A percentile compares a stretch with the other conserved stretches of the same genome.
Conservation (phyloP, 2,113 vertebrate species). For the Myiagra hebetior region DNA sequence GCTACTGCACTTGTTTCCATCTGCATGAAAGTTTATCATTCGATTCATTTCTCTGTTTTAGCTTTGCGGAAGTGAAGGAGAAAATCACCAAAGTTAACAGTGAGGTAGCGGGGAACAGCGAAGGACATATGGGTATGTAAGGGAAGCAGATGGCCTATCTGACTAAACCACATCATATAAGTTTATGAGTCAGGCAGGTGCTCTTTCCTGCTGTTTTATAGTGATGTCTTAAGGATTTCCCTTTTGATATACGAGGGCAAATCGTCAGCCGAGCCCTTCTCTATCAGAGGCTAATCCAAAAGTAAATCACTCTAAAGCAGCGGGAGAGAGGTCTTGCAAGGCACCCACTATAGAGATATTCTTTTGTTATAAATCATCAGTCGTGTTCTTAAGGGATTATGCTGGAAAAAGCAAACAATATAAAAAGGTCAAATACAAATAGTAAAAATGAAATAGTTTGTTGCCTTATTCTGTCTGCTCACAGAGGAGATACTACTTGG, state of each 20-base stretch:
- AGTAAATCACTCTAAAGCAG: conserved; percentile 74
- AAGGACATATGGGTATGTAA: conserved; percentile 67
- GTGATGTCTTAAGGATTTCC: conserved; percentile 75
- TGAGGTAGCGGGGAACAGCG: background rate
- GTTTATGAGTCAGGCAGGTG: conserved; percentile 73
- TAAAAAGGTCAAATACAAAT: conserved; percentile 72
- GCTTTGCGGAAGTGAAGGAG: conserved; percentile 2
- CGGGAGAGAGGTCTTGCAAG: conserved; percentile 43
- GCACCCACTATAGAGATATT: conserved; percentile 29
- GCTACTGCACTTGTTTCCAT: background rate
- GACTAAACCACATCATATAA: conserved; percentile 50
- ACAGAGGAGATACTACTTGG: background rate
- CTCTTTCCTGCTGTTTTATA: conserved; percentile 73
- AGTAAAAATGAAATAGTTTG: conserved; percentile 62
- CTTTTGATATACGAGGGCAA: conserved; percentile 72
- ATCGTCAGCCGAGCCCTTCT: conserved; percentile 51
- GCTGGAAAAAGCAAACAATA: conserved; percentile 61
- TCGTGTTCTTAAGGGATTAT: conserved; percentile 59
- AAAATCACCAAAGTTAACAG: background rate
- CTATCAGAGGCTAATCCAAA: conserved; percentile 60
- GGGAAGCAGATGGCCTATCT: conserved; percentile 68
- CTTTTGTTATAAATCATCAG: conserved; percentile 70
- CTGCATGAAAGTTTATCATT: conserved; percentile 23
- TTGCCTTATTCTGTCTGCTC: conserved; percentile 18
- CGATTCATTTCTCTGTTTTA: background rate